These are phyloP conservation scores for Poecilia latipinna DNA, from an alignment of 2,113 vertebrate genomes.

Conservation along the genomic window DNA sequence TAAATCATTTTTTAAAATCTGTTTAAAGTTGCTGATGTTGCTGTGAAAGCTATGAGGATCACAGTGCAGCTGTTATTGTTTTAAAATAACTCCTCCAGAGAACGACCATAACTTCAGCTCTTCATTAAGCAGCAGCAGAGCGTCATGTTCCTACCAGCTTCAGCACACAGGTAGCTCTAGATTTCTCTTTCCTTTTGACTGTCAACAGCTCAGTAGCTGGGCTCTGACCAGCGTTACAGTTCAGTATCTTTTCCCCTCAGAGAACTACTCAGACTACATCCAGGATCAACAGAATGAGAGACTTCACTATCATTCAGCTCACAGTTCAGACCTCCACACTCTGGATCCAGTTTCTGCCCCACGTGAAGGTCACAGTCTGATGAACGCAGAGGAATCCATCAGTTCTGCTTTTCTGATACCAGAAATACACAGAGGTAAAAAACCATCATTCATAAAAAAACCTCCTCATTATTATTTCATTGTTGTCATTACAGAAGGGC, in stretches of 20 bases:
- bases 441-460: neutral
- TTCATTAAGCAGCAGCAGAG: constrained; percentile 1
- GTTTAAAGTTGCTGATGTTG: no score
- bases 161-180: constrained; percentile 43
- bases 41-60: no score
- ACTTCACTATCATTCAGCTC: constrained; percentile 24
- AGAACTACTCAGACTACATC: constrained; percentile 32
- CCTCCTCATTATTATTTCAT: no score
- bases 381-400: constrained; percentile 13
- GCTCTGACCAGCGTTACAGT: neutral
- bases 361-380: constrained; percentile 25
- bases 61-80: no score
- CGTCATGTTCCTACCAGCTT: constrained; percentile 46
- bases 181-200: no score
- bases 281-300: constrained; percentile 4
- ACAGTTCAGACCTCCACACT: constrained; percentile 24
- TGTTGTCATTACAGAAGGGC: no score
- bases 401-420: neutral
- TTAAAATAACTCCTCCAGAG: constrained; percentile 34
- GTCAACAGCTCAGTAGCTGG: neutral
- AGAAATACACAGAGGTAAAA: constrained; percentile 35
- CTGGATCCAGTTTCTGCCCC: constrained; percentile 40
- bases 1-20: no score
- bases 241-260: constrained; percentile 9
- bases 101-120: constrained; percentile 38